A percentile compares a stretch with the other conserved stretches of the same genome.
Evolutionary conservation across 2,797 vertebrate genomes (phyloP).

Genomic region (Tenualosa ilisha): DNA sequence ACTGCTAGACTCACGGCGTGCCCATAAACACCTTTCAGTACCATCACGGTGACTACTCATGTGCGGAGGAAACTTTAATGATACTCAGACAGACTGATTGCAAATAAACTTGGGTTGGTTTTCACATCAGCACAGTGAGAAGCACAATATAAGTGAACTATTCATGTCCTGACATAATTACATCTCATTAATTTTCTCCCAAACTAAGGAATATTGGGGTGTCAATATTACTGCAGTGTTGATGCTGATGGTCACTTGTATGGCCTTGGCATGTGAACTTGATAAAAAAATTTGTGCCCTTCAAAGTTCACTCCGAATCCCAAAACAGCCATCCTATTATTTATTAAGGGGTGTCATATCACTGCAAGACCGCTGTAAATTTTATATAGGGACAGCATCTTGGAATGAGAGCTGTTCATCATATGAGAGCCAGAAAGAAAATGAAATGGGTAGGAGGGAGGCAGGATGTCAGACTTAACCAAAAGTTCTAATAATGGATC

Average conservation of each 20-base stretch:
- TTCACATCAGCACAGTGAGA: not conserved
- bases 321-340: not conserved
- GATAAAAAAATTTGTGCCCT: not conserved
- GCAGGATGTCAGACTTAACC: not conserved
- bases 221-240: not conserved
- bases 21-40: not conserved
- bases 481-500: not conserved
- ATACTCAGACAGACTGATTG: not conserved
- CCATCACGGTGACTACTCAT: not conserved
- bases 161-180: not conserved
- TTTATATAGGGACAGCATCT: not conserved
- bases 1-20: not conserved
- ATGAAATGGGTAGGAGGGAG: not conserved
- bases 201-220: not conserved
- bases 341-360: conserved; percentile 11
- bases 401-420: not conserved
- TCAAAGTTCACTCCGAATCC: not conserved
- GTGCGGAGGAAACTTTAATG: not conserved
- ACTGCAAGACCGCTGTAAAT: conserved; percentile 18
- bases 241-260: not conserved
- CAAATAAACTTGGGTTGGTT: not conserved
- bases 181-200: not conserved
- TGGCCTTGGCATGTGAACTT: not conserved
- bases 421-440: not conserved
- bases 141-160: not conserved